Conservation (phyloP, 2,113 vertebrate genomes). For the Mugil cephalus region DNA sequence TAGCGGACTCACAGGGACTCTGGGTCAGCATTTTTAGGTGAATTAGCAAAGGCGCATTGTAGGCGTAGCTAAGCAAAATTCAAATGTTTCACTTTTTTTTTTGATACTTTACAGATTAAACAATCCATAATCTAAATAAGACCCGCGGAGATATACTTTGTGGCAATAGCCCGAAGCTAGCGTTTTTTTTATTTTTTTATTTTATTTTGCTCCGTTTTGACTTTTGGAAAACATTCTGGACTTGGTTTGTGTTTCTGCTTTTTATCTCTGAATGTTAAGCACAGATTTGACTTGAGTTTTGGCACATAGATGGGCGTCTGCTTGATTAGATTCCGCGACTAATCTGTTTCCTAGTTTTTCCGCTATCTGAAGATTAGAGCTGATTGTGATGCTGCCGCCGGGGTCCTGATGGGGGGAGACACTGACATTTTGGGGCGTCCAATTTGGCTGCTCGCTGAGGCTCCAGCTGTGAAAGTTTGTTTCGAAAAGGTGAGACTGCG, state of each 20-base stretch:
- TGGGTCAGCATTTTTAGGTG: no score
- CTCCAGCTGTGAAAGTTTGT: neutral
- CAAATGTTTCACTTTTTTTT: no score
- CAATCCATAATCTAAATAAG: no score
- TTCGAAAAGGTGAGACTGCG: no score
- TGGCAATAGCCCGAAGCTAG: neutral
- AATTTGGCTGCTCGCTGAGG: constrained; percentile 6
- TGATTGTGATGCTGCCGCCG: constrained; percentile 1
- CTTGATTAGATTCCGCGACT: constrained; percentile 15
- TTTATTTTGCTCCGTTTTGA: neutral
- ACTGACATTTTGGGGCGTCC: constrained; percentile 27
- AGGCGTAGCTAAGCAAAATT: no score
- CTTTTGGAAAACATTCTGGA: neutral
- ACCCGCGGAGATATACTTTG: no score
- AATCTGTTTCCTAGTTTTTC: neutral
- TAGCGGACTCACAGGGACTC: no score
- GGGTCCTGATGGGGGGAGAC: constrained; percentile 12
- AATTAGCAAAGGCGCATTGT: no score
- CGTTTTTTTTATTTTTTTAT: no score
- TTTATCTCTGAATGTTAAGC: constrained; percentile 8
- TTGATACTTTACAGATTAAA: no score
- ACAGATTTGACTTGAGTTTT: neutral
- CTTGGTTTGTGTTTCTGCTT: neutral
- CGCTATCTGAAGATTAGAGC: neutral
- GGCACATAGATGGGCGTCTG: neutral